A percentile compares a stretch with the other conserved stretches of the same genome.
Evolutionary conservation across 2,888 invertebrate species (phyloP).

Genomic region (Iphiclides podalirius): DNA sequence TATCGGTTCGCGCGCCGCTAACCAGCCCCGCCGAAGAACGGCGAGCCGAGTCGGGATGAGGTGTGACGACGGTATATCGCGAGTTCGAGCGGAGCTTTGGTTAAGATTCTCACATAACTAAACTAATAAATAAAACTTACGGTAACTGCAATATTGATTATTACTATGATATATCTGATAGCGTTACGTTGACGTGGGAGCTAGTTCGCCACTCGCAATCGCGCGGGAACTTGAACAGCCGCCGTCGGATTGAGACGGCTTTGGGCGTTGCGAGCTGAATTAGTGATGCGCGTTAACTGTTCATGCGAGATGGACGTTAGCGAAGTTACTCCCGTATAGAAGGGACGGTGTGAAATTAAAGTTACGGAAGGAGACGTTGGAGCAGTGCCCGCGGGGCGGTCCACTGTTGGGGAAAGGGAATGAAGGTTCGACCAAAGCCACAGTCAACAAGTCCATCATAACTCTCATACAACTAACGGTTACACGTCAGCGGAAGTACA

Average conservation of each 20-base stretch:
- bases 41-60: constrained; percentile 46
- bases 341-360: constrained; percentile 13
- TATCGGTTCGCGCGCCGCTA: constrained; percentile 64
- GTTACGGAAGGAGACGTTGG: too few species aligned
- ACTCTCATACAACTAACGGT: constrained; percentile 32
- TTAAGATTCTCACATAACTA: constrained; percentile 67
- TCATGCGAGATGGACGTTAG: constrained; percentile 10
- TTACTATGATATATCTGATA: constrained; percentile 42
- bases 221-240: neutral
- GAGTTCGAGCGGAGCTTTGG: constrained; percentile 67
- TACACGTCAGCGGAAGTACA: constrained; percentile 36
- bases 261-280: too few species aligned
- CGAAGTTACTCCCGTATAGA: constrained; percentile 16
- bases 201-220: constrained; percentile 13
- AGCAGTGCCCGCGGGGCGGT: constrained; percentile 5
- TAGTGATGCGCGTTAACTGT: neutral
- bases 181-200: constrained; percentile 3
- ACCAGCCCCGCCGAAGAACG: constrained; percentile 61
- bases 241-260: too few species aligned
- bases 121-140: constrained; percentile 71
- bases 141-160: constrained; percentile 72
- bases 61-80: constrained; percentile 54
- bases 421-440: constrained; percentile 29
- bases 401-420: constrained; percentile 7
- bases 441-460: constrained; percentile 27